These are phyloP conservation scores for Botrylloides violaceus DNA, from an alignment of 23 tunicate species.

Conservation along the genomic window DNA sequence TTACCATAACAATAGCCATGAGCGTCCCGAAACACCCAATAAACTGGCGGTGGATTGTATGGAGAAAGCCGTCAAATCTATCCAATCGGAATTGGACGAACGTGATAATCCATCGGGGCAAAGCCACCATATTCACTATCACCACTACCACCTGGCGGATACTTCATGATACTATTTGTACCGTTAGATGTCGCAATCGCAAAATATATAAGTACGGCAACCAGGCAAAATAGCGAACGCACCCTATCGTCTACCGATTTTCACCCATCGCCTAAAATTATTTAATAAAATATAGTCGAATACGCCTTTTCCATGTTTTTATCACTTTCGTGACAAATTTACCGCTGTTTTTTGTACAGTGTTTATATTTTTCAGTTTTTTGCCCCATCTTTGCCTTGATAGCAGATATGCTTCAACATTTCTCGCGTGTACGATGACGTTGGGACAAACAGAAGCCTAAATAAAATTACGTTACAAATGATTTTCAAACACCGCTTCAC, in stretches of 20 bases:
- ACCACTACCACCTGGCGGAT: constrained; percentile 13
- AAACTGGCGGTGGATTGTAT: neutral
- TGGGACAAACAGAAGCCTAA: constrained; percentile 26
- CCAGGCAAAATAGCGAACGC: too few species aligned
- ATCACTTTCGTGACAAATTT: neutral
- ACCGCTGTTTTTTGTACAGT: constrained; percentile 7
- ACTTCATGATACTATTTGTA: neutral
- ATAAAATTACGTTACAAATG: constrained; percentile 17
- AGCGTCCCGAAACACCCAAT: neutral
- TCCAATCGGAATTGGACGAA: neutral
- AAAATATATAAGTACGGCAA: too few species aligned
- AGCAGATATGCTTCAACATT: neutral
- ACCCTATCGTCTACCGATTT: too few species aligned
- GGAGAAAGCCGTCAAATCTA: neutral
- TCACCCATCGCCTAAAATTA: neutral
- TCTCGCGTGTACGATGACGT: constrained; percentile 7
- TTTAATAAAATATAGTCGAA: neutral
- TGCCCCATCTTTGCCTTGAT: neutral
- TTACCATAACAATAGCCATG: neutral
- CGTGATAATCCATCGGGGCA: neutral
- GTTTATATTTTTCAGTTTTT: neutral
- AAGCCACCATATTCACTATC: constrained; percentile 15
- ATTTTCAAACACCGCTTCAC: too few species aligned
- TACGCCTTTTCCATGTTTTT: neutral
- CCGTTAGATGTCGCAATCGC: constrained; percentile 7